Percentiles rank a stretch among this genome's conserved stretches.
Conservation (phyloP, 2,888 invertebrate species). For the Sinhomidia bicolor region DNA sequence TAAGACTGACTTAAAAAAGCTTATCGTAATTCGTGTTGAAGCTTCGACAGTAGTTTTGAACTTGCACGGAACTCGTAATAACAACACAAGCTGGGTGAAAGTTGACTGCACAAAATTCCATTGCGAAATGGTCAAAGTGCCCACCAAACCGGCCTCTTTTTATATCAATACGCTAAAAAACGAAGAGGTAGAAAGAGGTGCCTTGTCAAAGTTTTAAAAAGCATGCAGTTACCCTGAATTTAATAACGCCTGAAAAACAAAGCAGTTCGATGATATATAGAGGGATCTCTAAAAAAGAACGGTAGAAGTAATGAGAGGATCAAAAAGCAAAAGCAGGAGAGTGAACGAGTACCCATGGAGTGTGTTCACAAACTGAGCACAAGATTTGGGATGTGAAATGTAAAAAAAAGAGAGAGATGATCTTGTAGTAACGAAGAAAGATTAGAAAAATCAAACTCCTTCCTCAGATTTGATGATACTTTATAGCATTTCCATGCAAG, state of each 20-base stretch:
- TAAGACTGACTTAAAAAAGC: no score
- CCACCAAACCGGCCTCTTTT: no score
- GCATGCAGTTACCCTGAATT: no score
- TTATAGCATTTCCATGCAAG: slow-evolving; percentile 34
- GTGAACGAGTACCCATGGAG: slow-evolving; percentile 41
- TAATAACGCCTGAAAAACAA: not conserved
- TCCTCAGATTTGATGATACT: not conserved
- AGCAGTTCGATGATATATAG: not conserved
- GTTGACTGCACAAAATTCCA: not conserved
- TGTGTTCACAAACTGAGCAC: slow-evolving; percentile 42
- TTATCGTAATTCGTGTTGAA: not conserved
- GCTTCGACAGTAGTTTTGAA: not conserved
- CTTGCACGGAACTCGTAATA: slow-evolving; percentile 1
- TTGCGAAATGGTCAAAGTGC: not conserved
- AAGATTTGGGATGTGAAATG: slow-evolving; percentile 9
- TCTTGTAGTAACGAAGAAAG: slow-evolving; percentile 27
- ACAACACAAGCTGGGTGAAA: not conserved
- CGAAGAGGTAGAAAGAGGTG: no score
- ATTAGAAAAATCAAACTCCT: slow-evolving; percentile 32
- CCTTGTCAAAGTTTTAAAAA: no score
- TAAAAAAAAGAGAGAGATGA: slow-evolving; percentile 4
- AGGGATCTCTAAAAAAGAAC: not conserved
- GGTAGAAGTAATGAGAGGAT: not conserved
- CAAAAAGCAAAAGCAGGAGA: not conserved
- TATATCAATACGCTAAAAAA: no score